Evolutionary conservation across 2,888 invertebrate genomes (phyloP), one percentile per base, ranked within the genome.

Genomic region (Campoplex nolae): DNA sequence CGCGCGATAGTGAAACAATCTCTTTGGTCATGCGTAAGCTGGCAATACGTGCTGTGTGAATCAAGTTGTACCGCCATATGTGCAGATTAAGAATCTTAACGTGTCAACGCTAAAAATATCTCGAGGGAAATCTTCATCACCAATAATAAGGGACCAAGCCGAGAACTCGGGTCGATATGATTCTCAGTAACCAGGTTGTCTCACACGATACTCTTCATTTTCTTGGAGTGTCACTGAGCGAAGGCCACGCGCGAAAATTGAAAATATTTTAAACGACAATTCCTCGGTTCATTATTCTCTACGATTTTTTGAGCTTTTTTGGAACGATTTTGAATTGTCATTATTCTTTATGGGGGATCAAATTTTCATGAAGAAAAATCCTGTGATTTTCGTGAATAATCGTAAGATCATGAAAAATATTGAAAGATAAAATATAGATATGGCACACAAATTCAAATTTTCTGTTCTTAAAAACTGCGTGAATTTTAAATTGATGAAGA

Each of bases 91-190:
- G 86, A 83, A 86, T 83, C 87, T 90, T 89, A 90, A 89, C 88
- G 81, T 91, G 88, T 91, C 90, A 90, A 89, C 88, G 90, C 89
- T 91, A 90, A 90, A 91, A 91, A 91, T 91, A 90, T 91, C 90
- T 88, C 70, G 58, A 81, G 83, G 48, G 84, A 89, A 91, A 91
- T 84, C 62, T 65, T 88, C 88, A 86, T 88, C 88, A 87, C 80
- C 85, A 88, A 89, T 88, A 89, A 89, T 88, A 89, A 89, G 88
- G 88, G 83, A 85, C 71, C 81, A 42, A 18, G 48, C 58, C 67
- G 74, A 45, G 75, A 84, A 74, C 51, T 74, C 28, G 84, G 73
- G 67, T 76, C 78, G 83, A 87, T 85, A 84, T 88, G 77, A 83
- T 86, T 76, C 71, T 89, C 84, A 89, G 89, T 87, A 77, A 85